Conservation (phyloP, 2,113 vertebrate species). For the Galbula dea region DNA sequence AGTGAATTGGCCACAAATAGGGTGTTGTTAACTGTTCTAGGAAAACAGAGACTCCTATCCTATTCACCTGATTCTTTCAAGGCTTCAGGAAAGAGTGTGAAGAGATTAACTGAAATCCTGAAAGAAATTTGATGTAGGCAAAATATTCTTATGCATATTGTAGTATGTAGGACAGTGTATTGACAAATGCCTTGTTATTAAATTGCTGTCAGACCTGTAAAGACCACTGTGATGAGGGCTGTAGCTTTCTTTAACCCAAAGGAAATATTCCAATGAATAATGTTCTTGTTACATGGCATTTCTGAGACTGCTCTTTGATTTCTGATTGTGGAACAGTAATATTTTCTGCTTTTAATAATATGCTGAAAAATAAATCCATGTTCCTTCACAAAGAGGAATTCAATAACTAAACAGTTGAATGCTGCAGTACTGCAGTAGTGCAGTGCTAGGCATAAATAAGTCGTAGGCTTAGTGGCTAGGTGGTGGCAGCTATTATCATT, state of each 20-base stretch:
- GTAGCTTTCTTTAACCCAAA: background rate
- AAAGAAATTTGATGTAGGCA: background rate
- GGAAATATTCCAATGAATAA: background rate
- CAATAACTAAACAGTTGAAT: background rate
- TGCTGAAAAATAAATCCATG: background rate
- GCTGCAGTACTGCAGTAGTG: conserved; percentile 14
- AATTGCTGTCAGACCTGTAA: background rate
- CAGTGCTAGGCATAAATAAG: background rate
- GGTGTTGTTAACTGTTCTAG: background rate
- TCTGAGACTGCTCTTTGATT: background rate
- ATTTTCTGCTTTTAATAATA: background rate
- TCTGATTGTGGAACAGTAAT: background rate
- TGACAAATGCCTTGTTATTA: background rate
- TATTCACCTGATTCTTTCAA: background rate
- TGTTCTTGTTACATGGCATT: background rate
- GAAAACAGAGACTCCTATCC: fast-evolving
- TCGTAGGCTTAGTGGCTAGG: background rate
- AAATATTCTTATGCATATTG: background rate
- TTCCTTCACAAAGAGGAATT: background rate
- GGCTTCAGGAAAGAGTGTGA: background rate
- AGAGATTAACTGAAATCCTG: background rate
- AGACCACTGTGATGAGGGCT: background rate
- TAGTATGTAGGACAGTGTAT: background rate
- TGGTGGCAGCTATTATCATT: background rate
- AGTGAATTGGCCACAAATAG: background rate